Evolutionary conservation across 2,888 invertebrate genomes (phyloP), one percentile per base, ranked within the genome.

Genomic region (Heliconius sara): DNA sequence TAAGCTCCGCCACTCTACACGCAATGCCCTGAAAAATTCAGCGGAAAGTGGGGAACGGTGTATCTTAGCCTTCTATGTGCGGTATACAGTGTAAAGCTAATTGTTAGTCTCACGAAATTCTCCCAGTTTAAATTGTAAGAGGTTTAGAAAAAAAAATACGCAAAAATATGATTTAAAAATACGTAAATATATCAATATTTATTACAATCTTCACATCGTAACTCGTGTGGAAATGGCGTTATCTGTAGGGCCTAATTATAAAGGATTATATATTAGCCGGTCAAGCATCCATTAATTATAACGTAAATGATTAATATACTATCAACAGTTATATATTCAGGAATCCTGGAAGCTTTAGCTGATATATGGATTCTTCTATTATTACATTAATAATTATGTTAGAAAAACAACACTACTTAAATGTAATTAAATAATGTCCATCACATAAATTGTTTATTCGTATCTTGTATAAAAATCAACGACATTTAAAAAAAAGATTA

Each of bases 241-340:
- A 47, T 27, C 43, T 27, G 22, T 43, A 66, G 22, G 3, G 52
- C 25, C 27, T 78, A 60, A 78, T 78, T 74, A 66, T 78, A 74
- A 74, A 74, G 78, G 78, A 78, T 74, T 78, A 78, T 67, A 67
- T 25, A 73, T 73, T 73, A 60, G 73, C 22, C 12, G 72, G 60
- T 25, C 52, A 30, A 34, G 52, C 73, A 73, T 78, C 78, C 57
- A 78, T 74, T 74, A 74, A 74, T 78, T 63, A 78, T 6, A 57
- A 25, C 25, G 52, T 57, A 52, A 66, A 25, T 78, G 34, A 78
- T 66, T 57, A 52, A 67, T 76, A 76, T 39, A 73, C 57, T 60
- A 73, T 60, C 47, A 30, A 12, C 57, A 60, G 57, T 57, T 60
- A 60, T n/a, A 73, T 60, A 60, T 22, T n/a, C 34, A n/a, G 10